Evolutionary conservation across 2,113 vertebrate species (phyloP), one percentile per base, ranked within the genome.

Genomic region (Leucoraja erinaceus): DNA sequence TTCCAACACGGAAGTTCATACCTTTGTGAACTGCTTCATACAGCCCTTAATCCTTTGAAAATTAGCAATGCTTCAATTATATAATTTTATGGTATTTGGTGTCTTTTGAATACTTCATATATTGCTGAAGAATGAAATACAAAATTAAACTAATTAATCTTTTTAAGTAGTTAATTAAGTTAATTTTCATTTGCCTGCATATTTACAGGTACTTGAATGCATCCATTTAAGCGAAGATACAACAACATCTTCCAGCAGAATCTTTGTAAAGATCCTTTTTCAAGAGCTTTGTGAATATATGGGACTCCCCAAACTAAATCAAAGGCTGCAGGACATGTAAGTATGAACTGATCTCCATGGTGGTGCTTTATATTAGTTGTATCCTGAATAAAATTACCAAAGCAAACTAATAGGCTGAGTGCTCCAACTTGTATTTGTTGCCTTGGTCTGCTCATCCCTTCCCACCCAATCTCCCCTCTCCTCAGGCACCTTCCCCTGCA

Each of bases 231-330:
- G 98, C 93, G 99, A 99, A 95, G 98, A 99, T 95, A 99, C 98
- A 0, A 99, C 99, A 0, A 99, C 99, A 0, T 99, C 99, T 0
- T 99, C 99, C 93, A 99, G 98, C 93, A 97, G 99, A 94, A 99
- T 99, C 94, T 99, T 99, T 95, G 98, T 99, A 25, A 99, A 99
- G 96, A 99, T 99, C 94, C 97, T 99, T 93, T 99, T 99, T 95
- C 98, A 99, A 94, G 99, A 99, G 93, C 97, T 99, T 0, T 99
- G 98, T 95, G 98, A 99, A 96, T 99, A 99, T 94, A 98, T 99
- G 98, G 99, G 99, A 81, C 98, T 99, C 93, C 98, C 98, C 86
- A 97, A 96, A 94, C 97, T 99, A 93, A 99, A 99, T 94, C 97
- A 98, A 94, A 96, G 99, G 93, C 96, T 99, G 93, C 99, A 99